A percentile compares a stretch with the other conserved stretches of the same genome.
Conservation (phyloP, 2,797 vertebrate genomes). For the Coracias cyanogaster region DNA sequence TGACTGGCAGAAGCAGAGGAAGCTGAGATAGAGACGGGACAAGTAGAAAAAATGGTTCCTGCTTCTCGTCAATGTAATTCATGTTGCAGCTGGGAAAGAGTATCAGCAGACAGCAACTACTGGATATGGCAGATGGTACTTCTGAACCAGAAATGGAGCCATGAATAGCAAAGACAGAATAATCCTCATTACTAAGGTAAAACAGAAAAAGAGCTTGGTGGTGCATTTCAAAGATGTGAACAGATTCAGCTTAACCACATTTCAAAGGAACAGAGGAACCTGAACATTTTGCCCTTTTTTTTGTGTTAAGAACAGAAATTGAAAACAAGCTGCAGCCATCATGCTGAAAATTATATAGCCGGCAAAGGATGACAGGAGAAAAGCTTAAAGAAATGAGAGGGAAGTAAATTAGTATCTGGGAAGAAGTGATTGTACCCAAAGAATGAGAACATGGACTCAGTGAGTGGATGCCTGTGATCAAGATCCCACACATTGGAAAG, state of each 20-base stretch:
- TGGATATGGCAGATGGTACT: not conserved
- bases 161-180: not conserved
- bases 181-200: not conserved
- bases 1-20: not conserved
- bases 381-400: not conserved
- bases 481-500: not conserved
- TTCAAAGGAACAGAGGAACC: not conserved
- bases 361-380: not conserved
- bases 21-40: not conserved
- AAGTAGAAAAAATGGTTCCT: not conserved
- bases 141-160: not conserved
- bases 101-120: not conserved
- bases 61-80: not conserved
- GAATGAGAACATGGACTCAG: not conserved
- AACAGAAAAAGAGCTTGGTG: not conserved
- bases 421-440: not conserved
- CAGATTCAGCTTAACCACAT: not conserved
- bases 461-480: not conserved
- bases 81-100: not conserved
- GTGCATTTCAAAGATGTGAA: not conserved
- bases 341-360: not conserved
- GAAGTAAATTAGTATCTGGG: not conserved
- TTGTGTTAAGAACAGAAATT: not conserved
- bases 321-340: not conserved
- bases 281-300: not conserved